Conservation (phyloP, 2,797 vertebrate genomes). For the Scleropages formosus region DNA sequence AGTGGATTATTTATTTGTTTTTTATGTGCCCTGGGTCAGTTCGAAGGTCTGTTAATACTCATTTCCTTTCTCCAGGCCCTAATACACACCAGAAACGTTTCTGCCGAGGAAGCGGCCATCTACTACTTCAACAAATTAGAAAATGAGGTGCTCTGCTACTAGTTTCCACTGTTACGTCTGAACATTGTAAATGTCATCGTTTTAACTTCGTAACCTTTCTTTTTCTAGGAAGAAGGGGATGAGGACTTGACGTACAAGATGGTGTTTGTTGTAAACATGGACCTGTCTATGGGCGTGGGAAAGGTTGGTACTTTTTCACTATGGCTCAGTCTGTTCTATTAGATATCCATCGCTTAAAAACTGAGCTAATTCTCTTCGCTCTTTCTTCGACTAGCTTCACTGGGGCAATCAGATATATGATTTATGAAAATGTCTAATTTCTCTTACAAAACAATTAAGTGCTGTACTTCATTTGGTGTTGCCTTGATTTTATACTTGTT, state of each 20-base stretch:
- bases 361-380: neutral
- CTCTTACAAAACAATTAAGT: neutral
- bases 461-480: neutral
- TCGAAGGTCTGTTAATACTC: neutral
- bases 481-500: no score
- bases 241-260: constrained; percentile 76
- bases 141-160: constrained; percentile 68
- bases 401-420: neutral
- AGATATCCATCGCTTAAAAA: neutral
- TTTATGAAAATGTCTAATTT: neutral
- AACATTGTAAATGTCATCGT: neutral
- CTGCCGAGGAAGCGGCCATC: constrained; percentile 80
- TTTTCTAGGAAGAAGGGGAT: constrained; percentile 69
- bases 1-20: no score
- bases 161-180: neutral
- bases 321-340: neutral
- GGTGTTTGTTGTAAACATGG: constrained; percentile 84
- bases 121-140: constrained; percentile 84
- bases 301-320: constrained; percentile 60
- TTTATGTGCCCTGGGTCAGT: no score
- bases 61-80: constrained; percentile 63
- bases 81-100: constrained; percentile 76
- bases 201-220: neutral
- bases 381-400: neutral
- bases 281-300: constrained; percentile 77